Evolutionary conservation across 2,113 vertebrate species (phyloP), one percentile per base, ranked within the genome.

Genomic region (Clinocottus analis): DNA sequence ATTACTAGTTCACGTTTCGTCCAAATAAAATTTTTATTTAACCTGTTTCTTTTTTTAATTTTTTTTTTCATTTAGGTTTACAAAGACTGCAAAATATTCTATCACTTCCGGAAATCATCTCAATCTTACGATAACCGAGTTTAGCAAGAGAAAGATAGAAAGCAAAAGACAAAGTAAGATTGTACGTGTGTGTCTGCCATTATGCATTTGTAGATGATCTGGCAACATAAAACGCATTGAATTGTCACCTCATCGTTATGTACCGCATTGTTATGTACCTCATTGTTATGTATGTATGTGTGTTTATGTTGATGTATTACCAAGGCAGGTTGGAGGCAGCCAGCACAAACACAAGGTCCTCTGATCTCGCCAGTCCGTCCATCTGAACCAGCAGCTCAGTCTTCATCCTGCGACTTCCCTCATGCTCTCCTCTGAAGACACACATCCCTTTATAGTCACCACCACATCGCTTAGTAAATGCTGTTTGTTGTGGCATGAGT

Each of bases 361-460:
- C 96, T 3, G 98, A 99, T 83, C 72, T 95, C 1, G 97, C 96
- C 86, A 99, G 92, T 61, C 98, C 98, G 19, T 99, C 98, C 98
- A 99, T 99, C 95, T 99, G 98, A 67, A 99, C 95, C 91, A 99
- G 91, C 41, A 99, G 92, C 94, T 99, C 97, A 0, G 97, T 97
- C 94, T 99, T 99, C 97, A 99, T 97, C 90, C 97, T 94, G 13
- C 95, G 95, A 84, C 97, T 99, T 77, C 96, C 97, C 90, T 99
- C 97, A 0, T 99, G 98, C 67, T 99, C 97, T 17, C 96, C 95
- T n/a, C 97, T 99, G 74, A 68, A 72, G 66, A 69, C 37, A 77
- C 11, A 75, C 47, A 31, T 7, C 10, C 8, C 0, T n/a, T 23
- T 27, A 14, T 31, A 55, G 1, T 31, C 9, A 33, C 3, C 19